Conservation (phyloP, 1,140 invertebrate genomes). For the Andricus grossulariae region DNA sequence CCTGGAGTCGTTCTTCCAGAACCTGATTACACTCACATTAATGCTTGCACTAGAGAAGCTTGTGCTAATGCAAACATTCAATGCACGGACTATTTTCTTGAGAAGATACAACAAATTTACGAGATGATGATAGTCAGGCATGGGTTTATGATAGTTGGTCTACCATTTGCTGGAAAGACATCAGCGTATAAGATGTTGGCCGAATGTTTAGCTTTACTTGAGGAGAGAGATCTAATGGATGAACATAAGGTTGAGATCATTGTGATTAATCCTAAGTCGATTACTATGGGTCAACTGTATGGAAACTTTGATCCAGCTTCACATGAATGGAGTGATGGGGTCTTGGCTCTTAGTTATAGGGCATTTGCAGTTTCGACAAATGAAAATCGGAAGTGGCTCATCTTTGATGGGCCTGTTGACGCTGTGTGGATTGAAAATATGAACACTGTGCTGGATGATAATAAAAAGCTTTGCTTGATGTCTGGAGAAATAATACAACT, state of each 20-base stretch:
- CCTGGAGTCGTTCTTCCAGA: conserved; percentile 87
- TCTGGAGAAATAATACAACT: conserved; percentile 96
- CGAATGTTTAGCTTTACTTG: conserved; percentile 84
- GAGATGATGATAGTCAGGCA: conserved; percentile 97
- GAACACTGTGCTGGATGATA: conserved; percentile 97
- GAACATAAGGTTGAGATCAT: conserved; percentile 93
- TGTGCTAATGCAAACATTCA: conserved; percentile 89
- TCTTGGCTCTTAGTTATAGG: conserved; percentile 94
- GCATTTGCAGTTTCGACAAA: conserved; percentile 89
- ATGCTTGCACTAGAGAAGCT: conserved; percentile 78
- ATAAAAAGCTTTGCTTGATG: conserved; percentile 94
- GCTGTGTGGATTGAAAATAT: conserved; percentile 98
- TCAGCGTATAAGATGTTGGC: conserved; percentile 88
- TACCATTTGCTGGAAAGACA: conserved; percentile 93
- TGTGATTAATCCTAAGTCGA: conserved; percentile 96
- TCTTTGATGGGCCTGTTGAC: conserved; percentile 97
- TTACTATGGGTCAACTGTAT: conserved; percentile 97
- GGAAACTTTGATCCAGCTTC: conserved; percentile 96
- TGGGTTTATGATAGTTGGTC: conserved; percentile 92
- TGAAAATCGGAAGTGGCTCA: conserved; percentile 89
- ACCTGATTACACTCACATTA: conserved; percentile 81
- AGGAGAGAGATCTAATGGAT: conserved; percentile 88
- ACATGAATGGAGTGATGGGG: conserved; percentile 96
- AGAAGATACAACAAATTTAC: conserved; percentile 94
- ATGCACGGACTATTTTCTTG: conserved; percentile 89